Evolutionary conservation across 2,888 invertebrate species (phyloP).

Genomic region (Subacronicta megacephala): DNA sequence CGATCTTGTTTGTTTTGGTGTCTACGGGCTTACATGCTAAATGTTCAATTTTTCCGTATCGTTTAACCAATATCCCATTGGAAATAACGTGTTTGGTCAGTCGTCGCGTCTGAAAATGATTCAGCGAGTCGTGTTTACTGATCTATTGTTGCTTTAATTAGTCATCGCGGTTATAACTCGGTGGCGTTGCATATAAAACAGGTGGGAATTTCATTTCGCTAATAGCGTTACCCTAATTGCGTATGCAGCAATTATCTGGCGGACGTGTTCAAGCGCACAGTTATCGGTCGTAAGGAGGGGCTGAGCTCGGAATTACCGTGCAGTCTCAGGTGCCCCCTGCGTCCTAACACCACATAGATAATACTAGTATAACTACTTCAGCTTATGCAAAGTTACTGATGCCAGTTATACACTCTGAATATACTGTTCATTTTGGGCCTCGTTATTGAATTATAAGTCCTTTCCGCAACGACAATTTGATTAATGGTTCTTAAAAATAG

Average conservation of each 20-base stretch:
- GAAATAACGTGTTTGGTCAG: constrained; percentile 65
- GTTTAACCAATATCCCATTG: constrained; percentile 62
- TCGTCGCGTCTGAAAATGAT: constrained; percentile 66
- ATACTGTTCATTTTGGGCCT: constrained; percentile 19
- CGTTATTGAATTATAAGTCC: constrained; percentile 42
- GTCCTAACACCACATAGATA: constrained; percentile 55
- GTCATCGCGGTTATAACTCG: constrained; percentile 61
- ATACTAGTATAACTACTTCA: constrained; percentile 39
- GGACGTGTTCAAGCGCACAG: constrained; percentile 72
- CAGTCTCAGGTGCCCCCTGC: constrained; percentile 68
- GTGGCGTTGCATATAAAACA: constrained; percentile 51
- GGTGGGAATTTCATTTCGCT: constrained; percentile 60
- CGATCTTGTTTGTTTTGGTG: constrained; percentile 65
- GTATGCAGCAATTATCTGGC: constrained; percentile 76
- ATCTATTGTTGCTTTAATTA: constrained; percentile 80
- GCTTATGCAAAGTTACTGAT: constrained; percentile 45
- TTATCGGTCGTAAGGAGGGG: constrained; percentile 71
- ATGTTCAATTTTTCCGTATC: constrained; percentile 62
- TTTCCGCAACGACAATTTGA: constrained; percentile 25
- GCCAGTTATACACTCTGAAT: constrained; percentile 21
- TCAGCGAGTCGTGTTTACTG: constrained; percentile 74
- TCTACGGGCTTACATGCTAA: constrained; percentile 52
- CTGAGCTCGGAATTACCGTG: constrained; percentile 66
- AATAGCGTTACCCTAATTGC: constrained; percentile 78
- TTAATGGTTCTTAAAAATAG: constrained; percentile 14